A percentile compares a stretch with the other conserved stretches of the same genome.
phyloP scores from a whole-genome alignment of 2,113 vertebrate genomes.

The Lagopus muta region DNA sequence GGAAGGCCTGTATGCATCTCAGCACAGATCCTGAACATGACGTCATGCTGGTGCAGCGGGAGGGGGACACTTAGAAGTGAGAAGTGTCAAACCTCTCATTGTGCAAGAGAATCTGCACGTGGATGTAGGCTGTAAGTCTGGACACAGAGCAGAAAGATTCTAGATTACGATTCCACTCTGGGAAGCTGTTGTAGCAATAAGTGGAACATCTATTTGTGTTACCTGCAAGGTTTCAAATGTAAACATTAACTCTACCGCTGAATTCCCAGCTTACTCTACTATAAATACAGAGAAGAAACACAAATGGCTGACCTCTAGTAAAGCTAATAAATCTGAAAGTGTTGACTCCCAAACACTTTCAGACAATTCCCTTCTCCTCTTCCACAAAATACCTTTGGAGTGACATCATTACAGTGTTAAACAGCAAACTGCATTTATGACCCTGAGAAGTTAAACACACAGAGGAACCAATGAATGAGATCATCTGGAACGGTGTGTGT shows the following conservation, averaged over 20 bases:
- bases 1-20: neutral
- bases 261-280: constrained; percentile 57
- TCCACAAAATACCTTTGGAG: constrained; percentile 59
- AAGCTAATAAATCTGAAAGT: constrained; percentile 54
- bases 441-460: constrained; percentile 77
- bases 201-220: constrained; percentile 23
- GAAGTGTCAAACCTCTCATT: constrained; percentile 10
- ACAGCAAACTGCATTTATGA: constrained; percentile 71
- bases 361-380: constrained; percentile 32
- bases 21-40: neutral
- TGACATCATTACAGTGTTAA: constrained; percentile 58
- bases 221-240: constrained; percentile 29
- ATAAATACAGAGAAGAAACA: constrained; percentile 35
- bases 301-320: constrained; percentile 48
- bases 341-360: constrained; percentile 60
- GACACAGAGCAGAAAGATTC: neutral
- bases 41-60: neutral
- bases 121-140: constrained; percentile 39
- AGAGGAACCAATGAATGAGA: constrained; percentile 78
- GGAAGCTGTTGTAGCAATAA: constrained; percentile 59
- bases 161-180: constrained; percentile 19
- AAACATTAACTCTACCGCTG: constrained; percentile 60
- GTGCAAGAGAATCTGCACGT: neutral
- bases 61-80: constrained; percentile 28
- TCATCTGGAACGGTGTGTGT: constrained; percentile 28